A percentile compares a stretch with the other conserved stretches of the same genome.
Conservation (phyloP, 2,888 invertebrate species). For the Drosophila demipolita region DNA sequence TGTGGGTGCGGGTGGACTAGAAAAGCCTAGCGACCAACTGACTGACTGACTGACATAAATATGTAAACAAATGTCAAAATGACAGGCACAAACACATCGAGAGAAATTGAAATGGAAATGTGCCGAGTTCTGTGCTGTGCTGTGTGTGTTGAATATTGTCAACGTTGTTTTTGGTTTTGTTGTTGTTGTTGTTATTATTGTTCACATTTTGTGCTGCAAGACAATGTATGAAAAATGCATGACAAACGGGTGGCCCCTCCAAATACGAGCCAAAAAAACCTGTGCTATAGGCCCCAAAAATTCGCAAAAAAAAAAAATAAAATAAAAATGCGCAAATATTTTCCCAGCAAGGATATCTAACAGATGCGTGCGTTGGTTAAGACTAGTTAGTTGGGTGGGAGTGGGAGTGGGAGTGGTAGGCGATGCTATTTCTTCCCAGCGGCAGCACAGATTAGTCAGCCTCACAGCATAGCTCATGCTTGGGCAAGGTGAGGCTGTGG, state of each 20-base stretch:
- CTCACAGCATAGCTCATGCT: constrained; percentile 12
- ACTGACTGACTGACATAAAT: constrained; percentile 76
- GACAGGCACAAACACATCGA: constrained; percentile 59
- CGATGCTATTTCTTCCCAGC: constrained; percentile 5
- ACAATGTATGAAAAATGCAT: constrained; percentile 73
- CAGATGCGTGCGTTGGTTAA: constrained; percentile 44
- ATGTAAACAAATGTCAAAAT: constrained; percentile 82
- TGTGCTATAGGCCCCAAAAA: constrained; percentile 7
- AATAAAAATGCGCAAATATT: constrained; percentile 69
- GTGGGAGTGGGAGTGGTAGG: background rate
- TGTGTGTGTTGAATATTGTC: constrained; percentile 1
- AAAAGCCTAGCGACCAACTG: constrained; percentile 61
- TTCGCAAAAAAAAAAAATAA: background rate
- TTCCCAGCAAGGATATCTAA: constrained; percentile 54
- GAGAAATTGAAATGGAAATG: constrained; percentile 37
- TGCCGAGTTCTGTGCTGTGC: constrained; percentile 25
- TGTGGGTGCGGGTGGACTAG: constrained; percentile 12
- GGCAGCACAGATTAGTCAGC: constrained; percentile 18
- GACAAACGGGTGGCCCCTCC: constrained; percentile 58
- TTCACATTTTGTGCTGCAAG: constrained; percentile 61
- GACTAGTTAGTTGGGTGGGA: constrained; percentile 5
- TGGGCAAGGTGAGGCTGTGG: constrained; percentile 68
- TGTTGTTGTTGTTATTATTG: constrained; percentile 64
- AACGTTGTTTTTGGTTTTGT: constrained; percentile 40
- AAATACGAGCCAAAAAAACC: background rate